A percentile compares a stretch with the other conserved stretches of the same genome.
phyloP scores from a whole-genome alignment of 2,888 invertebrate species.

The Nudaria mundana region DNA sequence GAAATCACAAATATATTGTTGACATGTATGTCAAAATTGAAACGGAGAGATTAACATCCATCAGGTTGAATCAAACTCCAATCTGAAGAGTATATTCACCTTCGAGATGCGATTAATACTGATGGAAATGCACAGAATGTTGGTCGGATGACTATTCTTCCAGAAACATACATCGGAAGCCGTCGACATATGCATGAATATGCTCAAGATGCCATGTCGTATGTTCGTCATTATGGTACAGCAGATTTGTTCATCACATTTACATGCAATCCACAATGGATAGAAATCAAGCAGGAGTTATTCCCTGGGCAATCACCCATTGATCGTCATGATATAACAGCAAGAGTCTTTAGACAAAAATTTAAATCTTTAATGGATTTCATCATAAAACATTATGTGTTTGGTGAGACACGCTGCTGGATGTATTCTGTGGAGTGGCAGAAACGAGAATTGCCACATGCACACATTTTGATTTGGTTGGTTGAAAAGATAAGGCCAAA shows the following conservation, averaged over 20 bases:
- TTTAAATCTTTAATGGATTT: constrained; percentile 28
- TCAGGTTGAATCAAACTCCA: constrained; percentile 8
- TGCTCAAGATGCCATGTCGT: constrained; percentile 33
- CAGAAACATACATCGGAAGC: constrained; percentile 25
- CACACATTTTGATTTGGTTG: neutral
- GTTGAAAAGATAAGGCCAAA: neutral
- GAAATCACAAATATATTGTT: too few species aligned
- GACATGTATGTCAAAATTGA: too few species aligned
- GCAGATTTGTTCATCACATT: constrained; percentile 34
- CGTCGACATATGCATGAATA: constrained; percentile 32
- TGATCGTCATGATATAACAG: constrained; percentile 32
- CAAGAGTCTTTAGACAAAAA: constrained; percentile 6
- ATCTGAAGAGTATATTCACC: constrained; percentile 27
- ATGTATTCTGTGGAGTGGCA: constrained; percentile 26
- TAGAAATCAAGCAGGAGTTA: constrained; percentile 29
- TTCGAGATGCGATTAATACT: constrained; percentile 25
- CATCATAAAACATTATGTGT: constrained; percentile 20
- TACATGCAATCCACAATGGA: constrained; percentile 34
- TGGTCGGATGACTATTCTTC: constrained; percentile 10
- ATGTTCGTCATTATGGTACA: constrained; percentile 40
- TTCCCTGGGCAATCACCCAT: constrained; percentile 18
- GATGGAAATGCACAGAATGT: constrained; percentile 22
- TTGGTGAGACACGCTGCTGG: constrained; percentile 22
- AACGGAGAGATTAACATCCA: constrained; percentile 23
- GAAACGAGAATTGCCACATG: neutral